phyloP scores from a whole-genome alignment of 2,113 vertebrate species.

The Thalassarche chlororhynchos region DNA sequence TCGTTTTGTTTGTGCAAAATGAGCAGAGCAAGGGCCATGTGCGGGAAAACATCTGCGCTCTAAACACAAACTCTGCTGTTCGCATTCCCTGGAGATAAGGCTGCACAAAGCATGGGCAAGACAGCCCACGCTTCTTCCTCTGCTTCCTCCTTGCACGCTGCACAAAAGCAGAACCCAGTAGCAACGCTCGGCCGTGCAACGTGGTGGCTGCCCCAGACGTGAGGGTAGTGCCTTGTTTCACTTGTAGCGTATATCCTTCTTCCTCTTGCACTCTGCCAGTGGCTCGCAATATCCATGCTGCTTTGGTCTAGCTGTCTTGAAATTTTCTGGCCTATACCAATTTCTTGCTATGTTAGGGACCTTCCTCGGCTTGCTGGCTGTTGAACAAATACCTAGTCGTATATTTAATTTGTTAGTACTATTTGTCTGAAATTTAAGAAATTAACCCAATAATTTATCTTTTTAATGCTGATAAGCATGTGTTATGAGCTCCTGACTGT shows the following conservation, averaged over 20 bases:
- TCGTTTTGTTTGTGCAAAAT: not conserved
- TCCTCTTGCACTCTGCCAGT: not conserved
- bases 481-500: not conserved
- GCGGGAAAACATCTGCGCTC: not conserved
- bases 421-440: not conserved
- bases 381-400: not conserved
- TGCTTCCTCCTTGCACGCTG: not conserved
- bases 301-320: not conserved
- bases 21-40: not conserved
- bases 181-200: accelerated
- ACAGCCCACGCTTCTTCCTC: not conserved
- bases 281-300: not conserved
- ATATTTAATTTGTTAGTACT: not conserved
- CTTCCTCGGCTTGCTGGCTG: not conserved
- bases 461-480: not conserved
- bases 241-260: no score
- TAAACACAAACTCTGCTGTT: not conserved
- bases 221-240: not conserved
- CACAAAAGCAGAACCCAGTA: not conserved
- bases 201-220: not conserved
- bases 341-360: not conserved
- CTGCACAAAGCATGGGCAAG: not conserved
- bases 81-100: not conserved
- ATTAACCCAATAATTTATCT: not conserved
- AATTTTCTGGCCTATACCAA: not conserved